Percentiles rank a stretch among this genome's conserved stretches.
Conservation (phyloP, 2,113 vertebrate species). For the Gallinago undulata region DNA sequence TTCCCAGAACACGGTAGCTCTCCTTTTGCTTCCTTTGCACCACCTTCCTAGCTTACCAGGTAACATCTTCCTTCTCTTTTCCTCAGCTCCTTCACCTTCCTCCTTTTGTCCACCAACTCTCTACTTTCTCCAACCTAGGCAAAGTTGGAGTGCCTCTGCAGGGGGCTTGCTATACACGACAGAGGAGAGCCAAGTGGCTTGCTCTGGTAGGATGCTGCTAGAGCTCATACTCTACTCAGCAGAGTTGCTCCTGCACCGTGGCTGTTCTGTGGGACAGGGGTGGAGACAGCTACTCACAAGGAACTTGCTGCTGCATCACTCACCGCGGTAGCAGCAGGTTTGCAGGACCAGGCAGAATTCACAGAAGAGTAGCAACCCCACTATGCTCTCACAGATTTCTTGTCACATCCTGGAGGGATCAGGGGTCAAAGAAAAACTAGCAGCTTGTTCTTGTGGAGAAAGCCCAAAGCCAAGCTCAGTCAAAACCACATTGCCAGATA, state of each 20-base stretch:
- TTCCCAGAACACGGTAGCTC: not conserved
- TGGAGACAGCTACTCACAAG: not conserved
- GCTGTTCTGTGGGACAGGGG: not conserved
- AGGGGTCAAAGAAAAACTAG: not conserved
- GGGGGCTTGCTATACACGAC: not conserved
- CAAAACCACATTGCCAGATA: not conserved
- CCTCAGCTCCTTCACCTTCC: not conserved
- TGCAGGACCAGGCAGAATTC: not conserved
- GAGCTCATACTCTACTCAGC: not conserved
- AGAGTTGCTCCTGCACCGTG: not conserved
- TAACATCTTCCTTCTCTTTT: not conserved
- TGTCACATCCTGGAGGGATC: not conserved
- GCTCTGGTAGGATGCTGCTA: not conserved
- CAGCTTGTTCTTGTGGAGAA: not conserved
- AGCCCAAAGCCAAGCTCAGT: not conserved
- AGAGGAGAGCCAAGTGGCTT: not conserved
- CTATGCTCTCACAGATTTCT: not conserved
- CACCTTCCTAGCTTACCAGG: not conserved
- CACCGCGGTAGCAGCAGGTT: not conserved
- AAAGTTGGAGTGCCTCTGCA: not conserved
- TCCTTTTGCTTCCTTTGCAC: not conserved
- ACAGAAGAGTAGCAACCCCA: not conserved
- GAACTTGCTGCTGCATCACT: not conserved
- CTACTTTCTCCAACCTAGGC: not conserved
- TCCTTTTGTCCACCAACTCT: not conserved